Evolutionary conservation across 2,113 vertebrate genomes (phyloP).

Genomic region (Tapirus terrestris): DNA sequence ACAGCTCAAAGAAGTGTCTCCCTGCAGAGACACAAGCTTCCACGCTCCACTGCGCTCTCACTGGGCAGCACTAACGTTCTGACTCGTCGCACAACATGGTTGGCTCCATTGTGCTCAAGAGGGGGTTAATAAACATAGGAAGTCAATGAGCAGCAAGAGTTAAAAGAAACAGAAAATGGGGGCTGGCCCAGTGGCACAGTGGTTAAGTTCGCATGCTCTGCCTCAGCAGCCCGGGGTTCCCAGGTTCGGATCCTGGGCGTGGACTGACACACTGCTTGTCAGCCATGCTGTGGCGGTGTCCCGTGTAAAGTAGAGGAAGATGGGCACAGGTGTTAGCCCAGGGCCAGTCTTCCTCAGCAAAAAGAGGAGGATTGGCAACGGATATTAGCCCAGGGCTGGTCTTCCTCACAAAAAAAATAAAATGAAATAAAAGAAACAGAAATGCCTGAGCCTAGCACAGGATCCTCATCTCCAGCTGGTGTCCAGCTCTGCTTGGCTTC

Average conservation of each 20-base stretch:
- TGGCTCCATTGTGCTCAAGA: rapidly evolving
- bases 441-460: background rate
- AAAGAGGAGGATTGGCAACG: too few relatives aligned
- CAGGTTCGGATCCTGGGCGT: too few relatives aligned
- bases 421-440: background rate
- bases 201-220: too few relatives aligned
- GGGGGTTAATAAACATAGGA: background rate
- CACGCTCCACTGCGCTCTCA: background rate
- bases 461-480: background rate
- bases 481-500: background rate
- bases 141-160: background rate
- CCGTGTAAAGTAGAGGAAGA: too few relatives aligned
- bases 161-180: background rate
- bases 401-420: too few relatives aligned
- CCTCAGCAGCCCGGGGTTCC: too few relatives aligned
- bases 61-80: background rate
- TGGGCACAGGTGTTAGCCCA: too few relatives aligned
- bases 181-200: too few relatives aligned
- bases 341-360: too few relatives aligned
- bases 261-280: too few relatives aligned
- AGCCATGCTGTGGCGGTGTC: too few relatives aligned
- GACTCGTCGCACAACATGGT: background rate
- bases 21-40: background rate
- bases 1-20: background rate
- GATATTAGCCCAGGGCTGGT: too few relatives aligned